phyloP scores from a whole-genome alignment of 2,888 invertebrate species.

The Metopia argyrocephala region DNA sequence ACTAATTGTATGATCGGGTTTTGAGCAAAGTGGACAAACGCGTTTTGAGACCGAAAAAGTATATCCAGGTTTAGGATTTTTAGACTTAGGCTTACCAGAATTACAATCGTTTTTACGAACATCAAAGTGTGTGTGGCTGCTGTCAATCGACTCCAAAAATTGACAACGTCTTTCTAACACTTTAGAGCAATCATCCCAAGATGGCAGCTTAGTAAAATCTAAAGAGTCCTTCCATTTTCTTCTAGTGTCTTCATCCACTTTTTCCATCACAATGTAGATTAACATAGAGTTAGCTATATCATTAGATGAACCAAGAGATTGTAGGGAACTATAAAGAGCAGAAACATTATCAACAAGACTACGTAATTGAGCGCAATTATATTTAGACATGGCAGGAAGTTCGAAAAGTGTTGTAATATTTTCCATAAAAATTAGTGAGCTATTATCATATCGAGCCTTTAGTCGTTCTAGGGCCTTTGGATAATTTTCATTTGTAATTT shows the following conservation, averaged over 20 bases:
- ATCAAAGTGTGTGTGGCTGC: neutral
- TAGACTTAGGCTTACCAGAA: neutral
- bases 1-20: neutral
- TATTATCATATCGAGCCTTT: constrained; percentile 39
- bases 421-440: constrained; percentile 40
- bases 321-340: constrained; percentile 34
- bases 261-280: constrained; percentile 18
- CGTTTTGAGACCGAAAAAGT: neutral
- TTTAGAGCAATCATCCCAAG: constrained; percentile 47
- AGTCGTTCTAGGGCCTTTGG: constrained; percentile 38
- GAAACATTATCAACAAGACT: constrained; percentile 41
- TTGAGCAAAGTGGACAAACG: neutral
- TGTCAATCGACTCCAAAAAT: constrained; percentile 21
- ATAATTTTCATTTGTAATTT: constrained; percentile 35
- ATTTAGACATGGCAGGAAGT: constrained; percentile 19
- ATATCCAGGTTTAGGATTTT: neutral
- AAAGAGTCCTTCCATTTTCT: constrained; percentile 53
- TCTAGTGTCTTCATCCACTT: constrained; percentile 42
- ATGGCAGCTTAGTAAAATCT: constrained; percentile 43
- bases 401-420: constrained; percentile 36
- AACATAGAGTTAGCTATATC: constrained; percentile 34
- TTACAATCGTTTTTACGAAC: neutral
- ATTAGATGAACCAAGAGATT: constrained; percentile 20
- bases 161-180: constrained; percentile 41
- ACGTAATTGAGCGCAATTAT: constrained; percentile 22